A percentile compares a stretch with the other conserved stretches of the same genome.
Evolutionary conservation across 2,113 vertebrate species (phyloP).

Genomic region (Apodemus sylvaticus): DNA sequence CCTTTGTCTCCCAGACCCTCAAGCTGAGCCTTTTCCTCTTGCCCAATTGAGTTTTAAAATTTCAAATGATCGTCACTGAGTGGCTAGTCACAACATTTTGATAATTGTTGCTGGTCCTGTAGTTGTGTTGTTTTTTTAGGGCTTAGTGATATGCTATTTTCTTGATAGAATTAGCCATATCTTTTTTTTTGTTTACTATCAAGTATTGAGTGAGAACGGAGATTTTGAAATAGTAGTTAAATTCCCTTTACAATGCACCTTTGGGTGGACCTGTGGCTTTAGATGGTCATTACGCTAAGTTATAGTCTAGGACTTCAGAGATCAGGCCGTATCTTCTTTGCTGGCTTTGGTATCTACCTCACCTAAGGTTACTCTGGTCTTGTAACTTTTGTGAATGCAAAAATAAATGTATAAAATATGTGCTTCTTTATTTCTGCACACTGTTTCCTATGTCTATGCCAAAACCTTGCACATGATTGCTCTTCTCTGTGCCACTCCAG

Average conservation of each 20-base stretch:
- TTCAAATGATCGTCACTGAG: not conserved
- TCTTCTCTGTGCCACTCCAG: too few relatives aligned
- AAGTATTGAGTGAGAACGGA: not conserved
- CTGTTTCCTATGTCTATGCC: too few relatives aligned
- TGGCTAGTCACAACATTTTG: not conserved
- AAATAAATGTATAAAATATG: not conserved
- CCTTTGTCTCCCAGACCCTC: not conserved
- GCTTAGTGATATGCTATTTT: not conserved
- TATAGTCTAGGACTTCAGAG: not conserved
- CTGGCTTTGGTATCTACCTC: not conserved
- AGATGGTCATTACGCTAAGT: not conserved
- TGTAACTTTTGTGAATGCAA: too few relatives aligned
- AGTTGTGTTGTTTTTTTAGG: not conserved
- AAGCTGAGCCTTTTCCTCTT: not conserved
- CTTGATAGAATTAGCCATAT: not conserved
- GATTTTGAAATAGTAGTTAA: not conserved
- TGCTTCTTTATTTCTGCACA: not conserved
- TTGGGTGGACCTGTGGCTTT: not conserved
- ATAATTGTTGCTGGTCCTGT: not conserved
- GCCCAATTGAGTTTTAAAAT: not conserved
- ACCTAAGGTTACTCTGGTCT: not conserved
- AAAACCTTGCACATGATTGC: too few relatives aligned
- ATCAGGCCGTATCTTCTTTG: not conserved
- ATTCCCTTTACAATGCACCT: not conserved
- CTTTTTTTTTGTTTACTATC: constrained; percentile 14